These are phyloP conservation scores for Volucella inanis DNA, from an alignment of 2,888 invertebrate species.

Conservation along the genomic window DNA sequence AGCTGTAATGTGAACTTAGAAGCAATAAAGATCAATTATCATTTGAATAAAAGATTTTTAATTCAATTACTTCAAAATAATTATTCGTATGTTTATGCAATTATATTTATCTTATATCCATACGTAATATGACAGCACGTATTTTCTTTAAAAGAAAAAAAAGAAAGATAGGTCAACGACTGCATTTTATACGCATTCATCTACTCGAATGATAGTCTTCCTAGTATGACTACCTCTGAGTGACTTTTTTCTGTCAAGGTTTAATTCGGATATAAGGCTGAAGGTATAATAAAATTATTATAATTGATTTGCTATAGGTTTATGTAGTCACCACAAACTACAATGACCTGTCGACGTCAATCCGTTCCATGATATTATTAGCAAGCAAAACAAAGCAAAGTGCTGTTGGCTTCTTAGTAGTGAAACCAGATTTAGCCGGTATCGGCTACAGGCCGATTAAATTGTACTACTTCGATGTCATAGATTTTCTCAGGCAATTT, in stretches of 20 bases:
- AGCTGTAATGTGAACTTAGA: background rate
- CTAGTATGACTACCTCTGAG: constrained; percentile 31
- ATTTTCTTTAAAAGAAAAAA: constrained; percentile 25
- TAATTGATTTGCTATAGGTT: constrained; percentile 24
- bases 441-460: constrained; percentile 30
- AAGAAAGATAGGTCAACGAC: constrained; percentile 31
- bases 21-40: constrained; percentile 4
- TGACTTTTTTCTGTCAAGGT: constrained; percentile 47
- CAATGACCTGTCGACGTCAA: constrained; percentile 40
- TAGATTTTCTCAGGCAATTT: constrained; percentile 25
- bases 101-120: constrained; percentile 17
- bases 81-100: constrained; percentile 19
- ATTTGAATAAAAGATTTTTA: constrained; percentile 13
- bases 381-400: background rate
- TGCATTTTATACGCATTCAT: background rate
- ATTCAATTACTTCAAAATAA: constrained; percentile 17
- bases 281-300: constrained; percentile 22
- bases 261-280: constrained; percentile 53
- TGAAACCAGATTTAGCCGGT: constrained; percentile 44
- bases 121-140: constrained; percentile 5
- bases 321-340: constrained; percentile 16
- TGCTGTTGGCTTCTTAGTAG: constrained; percentile 23
- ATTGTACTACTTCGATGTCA: constrained; percentile 13
- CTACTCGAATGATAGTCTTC: constrained; percentile 19
- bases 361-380: background rate